Base-by-base conservation (phyloP, 2,797 vertebrate genomes). In the Hydrocynus forskahlii region DNA sequence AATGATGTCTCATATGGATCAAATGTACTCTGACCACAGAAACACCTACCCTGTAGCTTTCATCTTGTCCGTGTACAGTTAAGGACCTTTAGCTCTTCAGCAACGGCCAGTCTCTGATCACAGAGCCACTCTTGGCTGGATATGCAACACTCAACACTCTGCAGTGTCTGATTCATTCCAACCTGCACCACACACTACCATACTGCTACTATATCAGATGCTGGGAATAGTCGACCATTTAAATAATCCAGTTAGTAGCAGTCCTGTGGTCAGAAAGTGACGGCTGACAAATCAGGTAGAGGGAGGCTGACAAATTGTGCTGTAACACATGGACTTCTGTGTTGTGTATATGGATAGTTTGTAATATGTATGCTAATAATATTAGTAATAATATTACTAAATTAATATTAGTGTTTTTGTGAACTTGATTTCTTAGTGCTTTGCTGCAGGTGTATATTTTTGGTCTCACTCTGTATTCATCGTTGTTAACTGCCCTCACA, bases 401-500 rank as follows among this genome's bases (percentile, higher is more conserved):
- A 35, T 35, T 3, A 35, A 35, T 35, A 35, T 2, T 35, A 29
- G 29, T 29, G 19, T 45, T 17, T 43, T 67, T 67, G 55, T 67
- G 10, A 45, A 43, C 64, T 45, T 43, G n/a, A 25, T 60, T 60
- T 25, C 9, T 2, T 9, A 55, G 7, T 55, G 21, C n/a, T 60
- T 60, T 7, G 2, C 57, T 13, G 10, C 23, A 60, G 21, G 21
- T 21, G 59, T 60, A 14, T 64, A 13, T 40, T 40, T 23, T 40
- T 70, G 21, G 59, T 67, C 21, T 60, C 74, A 63, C 17, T 69
- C 38, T 75, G 64, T 78, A 50, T 57, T 69, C 66, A 79, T 75
- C 81, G 63, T 40, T 64, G 63, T 40, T 43, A 75, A 84, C 64
- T 45, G 54, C 23, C 40, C 63, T 74, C 76, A 71, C 62, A 75